Conservation (phyloP, 2,113 vertebrate genomes). For the Syrmaticus mikado region DNA sequence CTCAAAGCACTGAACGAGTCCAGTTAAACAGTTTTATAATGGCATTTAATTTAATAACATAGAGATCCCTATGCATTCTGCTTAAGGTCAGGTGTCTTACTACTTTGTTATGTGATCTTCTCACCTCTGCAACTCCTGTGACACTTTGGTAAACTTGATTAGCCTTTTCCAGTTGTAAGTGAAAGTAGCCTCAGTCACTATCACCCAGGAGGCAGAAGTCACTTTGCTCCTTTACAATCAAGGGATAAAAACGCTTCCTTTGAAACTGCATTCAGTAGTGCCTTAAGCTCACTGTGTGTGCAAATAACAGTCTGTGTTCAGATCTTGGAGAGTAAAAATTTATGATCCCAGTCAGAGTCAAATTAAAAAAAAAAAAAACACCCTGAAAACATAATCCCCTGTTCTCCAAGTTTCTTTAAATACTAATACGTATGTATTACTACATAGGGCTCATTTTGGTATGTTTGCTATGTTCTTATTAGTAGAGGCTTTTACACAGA, state of each 20-base stretch:
- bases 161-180: not conserved
- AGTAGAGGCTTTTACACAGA: not conserved
- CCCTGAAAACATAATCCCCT: not conserved
- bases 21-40: not conserved
- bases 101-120: not conserved
- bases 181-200: not conserved
- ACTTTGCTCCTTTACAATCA: not conserved
- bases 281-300: not conserved
- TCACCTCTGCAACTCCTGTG: not conserved
- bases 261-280: not conserved
- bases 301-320: not conserved
- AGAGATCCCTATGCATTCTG: not conserved
- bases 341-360: not conserved
- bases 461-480: conserved; percentile 21
- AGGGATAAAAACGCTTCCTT: not conserved
- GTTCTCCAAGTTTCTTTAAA: not conserved
- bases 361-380: not conserved
- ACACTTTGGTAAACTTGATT: not conserved
- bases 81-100: not conserved
- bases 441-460: not conserved
- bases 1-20: not conserved
- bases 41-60: not conserved
- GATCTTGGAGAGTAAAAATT: not conserved
- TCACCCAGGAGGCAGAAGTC: not conserved
- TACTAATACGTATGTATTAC: not conserved